Percentiles rank a stretch among this genome's conserved stretches.
Conservation (phyloP, 2,888 invertebrate genomes). For the Cheilosia pagana region DNA sequence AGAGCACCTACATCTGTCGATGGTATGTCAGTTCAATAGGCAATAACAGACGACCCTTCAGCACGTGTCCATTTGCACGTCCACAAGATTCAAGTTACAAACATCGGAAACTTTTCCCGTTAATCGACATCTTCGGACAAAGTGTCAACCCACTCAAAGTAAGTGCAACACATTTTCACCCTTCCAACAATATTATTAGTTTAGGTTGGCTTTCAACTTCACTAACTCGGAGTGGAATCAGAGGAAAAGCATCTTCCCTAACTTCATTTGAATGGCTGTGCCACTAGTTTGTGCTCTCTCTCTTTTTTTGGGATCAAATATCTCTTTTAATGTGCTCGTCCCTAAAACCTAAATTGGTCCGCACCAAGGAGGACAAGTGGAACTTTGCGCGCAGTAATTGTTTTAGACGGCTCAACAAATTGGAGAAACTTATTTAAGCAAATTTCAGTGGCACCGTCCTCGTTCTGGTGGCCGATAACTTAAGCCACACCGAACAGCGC, state of each 20-base stretch:
- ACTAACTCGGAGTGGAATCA: not conserved
- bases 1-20: too few species aligned
- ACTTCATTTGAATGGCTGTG: conserved; percentile 6
- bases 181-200: conserved; percentile 8
- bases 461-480: conserved; percentile 35
- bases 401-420: conserved; percentile 68
- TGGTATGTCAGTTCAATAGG: not conserved
- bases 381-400: conserved; percentile 46
- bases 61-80: not conserved
- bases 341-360: conserved; percentile 17
- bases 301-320: not conserved
- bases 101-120: not conserved
- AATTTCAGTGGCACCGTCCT: conserved; percentile 42
- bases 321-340: conserved; percentile 3
- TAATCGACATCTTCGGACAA: not conserved
- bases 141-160: not conserved
- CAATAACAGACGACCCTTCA: not conserved
- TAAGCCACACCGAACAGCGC: conserved; percentile 58
- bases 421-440: conserved; percentile 71
- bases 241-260: not conserved
- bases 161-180: conserved; percentile 3
- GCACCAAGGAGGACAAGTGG: not conserved
- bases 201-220: conserved; percentile 6
- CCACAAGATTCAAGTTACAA: not conserved
- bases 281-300: not conserved